Percentiles rank a stretch among this genome's conserved stretches.
Evolutionary conservation across 1,140 invertebrate genomes (phyloP).

Genomic region (Eumeta japonica): DNA sequence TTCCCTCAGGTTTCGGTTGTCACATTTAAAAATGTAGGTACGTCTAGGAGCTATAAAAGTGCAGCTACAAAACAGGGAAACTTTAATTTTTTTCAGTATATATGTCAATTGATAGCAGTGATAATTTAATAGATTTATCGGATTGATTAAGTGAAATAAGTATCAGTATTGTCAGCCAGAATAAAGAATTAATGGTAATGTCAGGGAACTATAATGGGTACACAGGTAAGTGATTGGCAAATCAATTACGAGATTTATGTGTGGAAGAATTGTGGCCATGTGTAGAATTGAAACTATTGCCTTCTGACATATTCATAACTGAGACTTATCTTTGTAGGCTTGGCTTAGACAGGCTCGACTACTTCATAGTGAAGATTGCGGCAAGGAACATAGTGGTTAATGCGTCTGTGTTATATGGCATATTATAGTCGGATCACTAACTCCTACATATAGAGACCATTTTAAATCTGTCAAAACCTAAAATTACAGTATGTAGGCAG

Average conservation of each 20-base stretch:
- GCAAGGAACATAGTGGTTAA: not conserved
- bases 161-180: not conserved
- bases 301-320: not conserved
- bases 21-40: not conserved
- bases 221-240: too few species aligned
- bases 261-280: not conserved
- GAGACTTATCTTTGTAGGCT: not conserved
- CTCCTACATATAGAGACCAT: not conserved
- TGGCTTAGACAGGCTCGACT: too few species aligned
- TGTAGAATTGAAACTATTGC: not conserved
- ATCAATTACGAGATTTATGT: too few species aligned
- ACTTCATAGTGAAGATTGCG: not conserved
- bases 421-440: not conserved
- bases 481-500: not conserved
- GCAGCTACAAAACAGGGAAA: too few species aligned
- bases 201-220: not conserved
- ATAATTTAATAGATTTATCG: not conserved
- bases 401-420: not conserved
- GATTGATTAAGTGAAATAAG: too few species aligned
- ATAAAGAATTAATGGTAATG: too few species aligned
- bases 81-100: too few species aligned
- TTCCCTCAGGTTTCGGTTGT: not conserved
- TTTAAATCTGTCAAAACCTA: not conserved
- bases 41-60: not conserved
- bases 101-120: not conserved